Conservation (phyloP, 2,888 invertebrate genomes). For the Colostygia pectinataria region DNA sequence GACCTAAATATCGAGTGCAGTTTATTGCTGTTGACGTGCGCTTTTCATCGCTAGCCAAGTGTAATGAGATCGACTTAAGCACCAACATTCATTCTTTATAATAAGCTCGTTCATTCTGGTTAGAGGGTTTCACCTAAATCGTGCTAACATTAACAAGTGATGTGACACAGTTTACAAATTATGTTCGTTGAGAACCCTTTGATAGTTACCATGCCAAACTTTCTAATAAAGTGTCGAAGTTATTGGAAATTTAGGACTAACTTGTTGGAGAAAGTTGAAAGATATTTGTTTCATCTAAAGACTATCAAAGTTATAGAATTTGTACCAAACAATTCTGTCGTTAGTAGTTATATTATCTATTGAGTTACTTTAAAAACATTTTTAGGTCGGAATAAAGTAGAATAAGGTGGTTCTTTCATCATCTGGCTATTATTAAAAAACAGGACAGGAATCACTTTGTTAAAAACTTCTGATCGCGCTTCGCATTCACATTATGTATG, state of each 20-base stretch:
- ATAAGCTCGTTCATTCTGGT: constrained; percentile 39
- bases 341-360: too few relatives aligned
- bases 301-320: not conserved
- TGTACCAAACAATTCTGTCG: too few relatives aligned
- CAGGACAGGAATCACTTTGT: constrained; percentile 20
- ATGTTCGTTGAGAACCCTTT: not conserved
- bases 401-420: too few relatives aligned
- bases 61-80: constrained; percentile 60
- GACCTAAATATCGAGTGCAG: constrained; percentile 58
- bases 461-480: constrained; percentile 39
- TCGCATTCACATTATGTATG: constrained; percentile 44
- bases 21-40: constrained; percentile 48
- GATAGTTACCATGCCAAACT: not conserved
- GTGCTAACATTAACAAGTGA: constrained; percentile 43
- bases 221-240: not conserved
- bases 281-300: not conserved
- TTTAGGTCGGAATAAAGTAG: too few relatives aligned
- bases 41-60: constrained; percentile 60
- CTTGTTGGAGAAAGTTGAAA: not conserved
- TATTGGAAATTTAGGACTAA: not conserved
- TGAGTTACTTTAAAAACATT: too few relatives aligned
- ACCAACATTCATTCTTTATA: constrained; percentile 47
- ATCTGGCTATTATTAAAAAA: constrained; percentile 20
- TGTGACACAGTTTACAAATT: constrained; percentile 20
- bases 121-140: constrained; percentile 17